phyloP scores from a whole-genome alignment of 1,140 invertebrate species.

The Aleiodes sp. region DNA sequence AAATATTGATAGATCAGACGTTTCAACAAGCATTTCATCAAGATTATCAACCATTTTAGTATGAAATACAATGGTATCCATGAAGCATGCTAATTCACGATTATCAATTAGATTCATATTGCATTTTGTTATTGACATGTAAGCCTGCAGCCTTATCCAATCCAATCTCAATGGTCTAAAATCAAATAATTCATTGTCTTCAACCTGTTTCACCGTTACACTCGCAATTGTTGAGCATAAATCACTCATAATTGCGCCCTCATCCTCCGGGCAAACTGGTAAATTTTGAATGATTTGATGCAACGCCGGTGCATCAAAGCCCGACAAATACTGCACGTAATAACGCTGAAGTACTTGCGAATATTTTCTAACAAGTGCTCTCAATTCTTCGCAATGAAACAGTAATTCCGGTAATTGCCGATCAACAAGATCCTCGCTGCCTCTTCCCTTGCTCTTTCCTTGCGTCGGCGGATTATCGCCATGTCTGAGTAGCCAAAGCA shows the following conservation, averaged over 20 bases:
- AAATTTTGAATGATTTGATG: conserved; percentile 92
- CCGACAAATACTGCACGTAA: conserved; percentile 95
- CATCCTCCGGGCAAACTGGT: conserved; percentile 90
- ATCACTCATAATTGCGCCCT: conserved; percentile 92
- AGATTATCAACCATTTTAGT: conserved; percentile 98
- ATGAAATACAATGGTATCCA: conserved; percentile 97
- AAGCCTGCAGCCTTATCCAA: conserved; percentile 97
- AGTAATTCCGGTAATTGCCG: conserved; percentile 95
- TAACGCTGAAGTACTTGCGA: conserved; percentile 97
- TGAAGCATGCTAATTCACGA: conserved; percentile 85
- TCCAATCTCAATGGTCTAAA: conserved; percentile 94
- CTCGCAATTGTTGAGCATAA: conserved; percentile 89
- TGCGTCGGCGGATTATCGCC: conserved; percentile 92
- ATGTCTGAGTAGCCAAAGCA: conserved; percentile 95
- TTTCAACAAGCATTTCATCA: conserved; percentile 97
- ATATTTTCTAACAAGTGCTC: conserved; percentile 92
- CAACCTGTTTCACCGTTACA: conserved; percentile 93
- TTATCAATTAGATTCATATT: conserved; percentile 87
- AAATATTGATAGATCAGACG: conserved; percentile 96
- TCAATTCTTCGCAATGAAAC: conserved; percentile 97
- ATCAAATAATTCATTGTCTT: conserved; percentile 96
- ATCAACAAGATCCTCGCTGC: conserved; percentile 89
- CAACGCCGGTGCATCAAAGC: conserved; percentile 93
- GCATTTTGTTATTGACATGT: conserved; percentile 87
- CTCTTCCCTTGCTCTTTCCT: conserved; percentile 85